Evolutionary conservation across 2,888 invertebrate genomes (phyloP).

Genomic region (Cataglyphis cursor): DNA sequence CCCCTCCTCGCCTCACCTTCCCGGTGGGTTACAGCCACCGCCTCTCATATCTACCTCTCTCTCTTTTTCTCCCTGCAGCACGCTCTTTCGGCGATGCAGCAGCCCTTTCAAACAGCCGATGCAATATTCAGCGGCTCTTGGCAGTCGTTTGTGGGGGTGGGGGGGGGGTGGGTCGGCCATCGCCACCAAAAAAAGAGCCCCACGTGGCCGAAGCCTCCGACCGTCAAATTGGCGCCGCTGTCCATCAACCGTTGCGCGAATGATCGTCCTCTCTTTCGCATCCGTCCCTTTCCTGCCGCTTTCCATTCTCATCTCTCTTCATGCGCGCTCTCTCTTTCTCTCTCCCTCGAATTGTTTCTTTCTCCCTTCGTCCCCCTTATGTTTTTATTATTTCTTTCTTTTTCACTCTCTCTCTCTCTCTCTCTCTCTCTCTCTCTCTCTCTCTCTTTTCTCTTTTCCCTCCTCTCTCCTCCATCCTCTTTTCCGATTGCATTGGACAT

Average conservation of each 20-base stretch:
- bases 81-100: constrained; percentile 70
- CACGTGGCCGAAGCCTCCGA: constrained; percentile 84
- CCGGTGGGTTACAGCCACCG: background rate
- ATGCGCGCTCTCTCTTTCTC: constrained; percentile 6
- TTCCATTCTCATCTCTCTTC: constrained; percentile 30
- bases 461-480: constrained; percentile 43
- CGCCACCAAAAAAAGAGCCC: constrained; percentile 76
- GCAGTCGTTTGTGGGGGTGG: constrained; percentile 70
- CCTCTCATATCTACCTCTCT: constrained; percentile 38
- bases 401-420: constrained; percentile 22
- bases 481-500: constrained; percentile 56
- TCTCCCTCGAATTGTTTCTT: background rate
- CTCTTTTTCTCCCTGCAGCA: constrained; percentile 51
- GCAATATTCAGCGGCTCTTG: constrained; percentile 86
- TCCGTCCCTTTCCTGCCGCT: constrained; percentile 23
- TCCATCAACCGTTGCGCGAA: constrained; percentile 85
- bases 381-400: constrained; percentile 7
- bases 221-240: constrained; percentile 87
- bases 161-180: constrained; percentile 61
- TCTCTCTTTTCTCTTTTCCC: constrained; percentile 12
- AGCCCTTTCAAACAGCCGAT: constrained; percentile 85
- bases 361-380: background rate
- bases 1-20: constrained; percentile 13
- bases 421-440: constrained; percentile 25
- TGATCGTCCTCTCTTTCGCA: constrained; percentile 60